Evolutionary conservation across 2,888 invertebrate species (phyloP).

Genomic region (Thera britannica): DNA sequence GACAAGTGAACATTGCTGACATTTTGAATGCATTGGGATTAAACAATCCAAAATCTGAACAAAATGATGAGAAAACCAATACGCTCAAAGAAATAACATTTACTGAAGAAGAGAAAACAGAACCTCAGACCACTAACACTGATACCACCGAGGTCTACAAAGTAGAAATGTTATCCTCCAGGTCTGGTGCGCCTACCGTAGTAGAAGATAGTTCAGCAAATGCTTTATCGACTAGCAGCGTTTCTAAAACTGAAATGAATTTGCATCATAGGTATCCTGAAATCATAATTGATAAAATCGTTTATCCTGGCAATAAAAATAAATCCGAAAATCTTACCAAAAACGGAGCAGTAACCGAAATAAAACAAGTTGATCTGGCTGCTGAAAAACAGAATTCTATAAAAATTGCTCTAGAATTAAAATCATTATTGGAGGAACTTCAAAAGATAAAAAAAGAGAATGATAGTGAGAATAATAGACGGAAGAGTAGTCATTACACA

Average conservation of each 20-base stretch:
- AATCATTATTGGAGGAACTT: conserved; percentile 26
- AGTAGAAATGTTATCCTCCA: conserved; percentile 8
- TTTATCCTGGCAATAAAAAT: conserved; percentile 21
- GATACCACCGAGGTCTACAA: background rate
- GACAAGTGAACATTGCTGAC: conserved; percentile 11
- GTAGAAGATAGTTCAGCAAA: conserved; percentile 11
- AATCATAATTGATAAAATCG: conserved; percentile 32
- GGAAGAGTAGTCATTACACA: conserved; percentile 9
- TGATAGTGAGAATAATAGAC: conserved; percentile 9
- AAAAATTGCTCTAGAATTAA: conserved; percentile 15
- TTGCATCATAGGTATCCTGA: conserved; percentile 31
- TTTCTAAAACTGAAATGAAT: conserved; percentile 15
- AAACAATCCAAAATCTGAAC: background rate
- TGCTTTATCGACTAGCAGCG: background rate
- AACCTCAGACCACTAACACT: background rate
- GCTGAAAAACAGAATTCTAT: conserved; percentile 1
- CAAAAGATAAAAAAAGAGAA: conserved; percentile 16
- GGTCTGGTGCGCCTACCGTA: background rate
- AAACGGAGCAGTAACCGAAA: background rate
- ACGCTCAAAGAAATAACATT: conserved; percentile 6
- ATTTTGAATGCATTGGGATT: conserved; percentile 21
- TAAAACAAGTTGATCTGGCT: background rate
- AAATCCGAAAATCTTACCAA: conserved; percentile 1
- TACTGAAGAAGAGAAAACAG: conserved; percentile 1
- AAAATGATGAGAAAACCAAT: conserved; percentile 4